phyloP scores from a whole-genome alignment of 2,888 invertebrate genomes.

The Bimastos eiseni region DNA sequence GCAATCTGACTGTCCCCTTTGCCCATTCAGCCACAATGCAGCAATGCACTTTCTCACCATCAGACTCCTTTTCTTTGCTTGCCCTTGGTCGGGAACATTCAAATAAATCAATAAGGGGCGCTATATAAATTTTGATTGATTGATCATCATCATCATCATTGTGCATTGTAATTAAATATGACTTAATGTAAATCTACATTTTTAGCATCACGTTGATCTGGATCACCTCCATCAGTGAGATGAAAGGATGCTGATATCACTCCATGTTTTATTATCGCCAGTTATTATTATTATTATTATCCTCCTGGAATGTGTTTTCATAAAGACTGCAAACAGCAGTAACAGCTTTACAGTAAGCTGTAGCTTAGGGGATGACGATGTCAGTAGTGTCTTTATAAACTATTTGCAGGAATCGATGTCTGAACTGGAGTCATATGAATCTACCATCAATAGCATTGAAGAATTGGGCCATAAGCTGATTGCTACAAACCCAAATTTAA shows the following conservation, averaged over 20 bases:
- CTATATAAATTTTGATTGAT: neutral
- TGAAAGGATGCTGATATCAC: neutral
- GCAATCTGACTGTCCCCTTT: no score
- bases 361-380: neutral
- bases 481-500: neutral
- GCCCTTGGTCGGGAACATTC: no score
- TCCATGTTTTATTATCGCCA: neutral
- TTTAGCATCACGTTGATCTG: neutral
- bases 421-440: neutral
- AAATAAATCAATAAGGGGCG: no score
- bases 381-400: neutral
- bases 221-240: neutral
- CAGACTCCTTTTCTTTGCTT: no score
- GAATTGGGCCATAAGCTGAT: conserved; percentile 23
- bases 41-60: no score
- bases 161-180: neutral
- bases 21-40: no score
- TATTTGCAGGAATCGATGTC: conserved; percentile 8
- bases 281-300: no score
- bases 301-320: no score
- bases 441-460: neutral
- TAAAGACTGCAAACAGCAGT: no score
- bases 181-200: neutral
- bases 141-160: neutral
- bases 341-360: neutral